Evolutionary conservation across 2,888 invertebrate species (phyloP), one percentile per base, ranked within the genome.

Genomic region (Alsophila aescularia): DNA sequence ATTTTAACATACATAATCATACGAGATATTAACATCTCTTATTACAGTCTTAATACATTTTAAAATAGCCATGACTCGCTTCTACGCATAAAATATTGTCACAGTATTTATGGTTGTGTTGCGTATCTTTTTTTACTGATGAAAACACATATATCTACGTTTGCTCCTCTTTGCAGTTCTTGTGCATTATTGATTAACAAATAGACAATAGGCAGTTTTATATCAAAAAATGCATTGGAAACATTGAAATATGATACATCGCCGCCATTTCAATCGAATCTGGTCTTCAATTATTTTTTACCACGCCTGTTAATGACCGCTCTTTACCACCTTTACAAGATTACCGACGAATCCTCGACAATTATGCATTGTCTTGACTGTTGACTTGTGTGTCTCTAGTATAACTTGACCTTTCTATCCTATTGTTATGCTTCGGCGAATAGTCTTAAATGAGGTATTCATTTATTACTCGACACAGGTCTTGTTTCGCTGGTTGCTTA

Each of bases 311-410:
- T 62, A 54, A 59, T 64, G 53, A 54, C 59, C 61, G 53, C 60
- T 62, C 60, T 62, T 62, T 61, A 57, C 58, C 66, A 59, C 52
- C 54, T 62, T 65, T 68, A 60, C 51, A 60, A 62, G 60, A 67
- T 70, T 66, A 69, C 63, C 61, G 57, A 62, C 55, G 63, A 67
- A 64, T 68, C 71, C 51, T 67, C 63, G 56, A 54, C 72, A 74
- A 76, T 77, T 73, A 79, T 66, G 72, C 73, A 76, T 76, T 79
- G 77, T 79, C 70, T 73, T 52, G 63, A 58, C 67, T 63, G 60
- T 67, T 64, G 69, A 69, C 74, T 70, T 66, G 63, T 62, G 63
- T 41, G 49, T 57, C 60, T 53, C 75, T 71, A 76, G 49, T 62
- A 60, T 66, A 68, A 51, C 49, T 45, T 68, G 78, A 72, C 69